Base-by-base conservation (phyloP, 2,888 invertebrate species). In the Cordilura impudica region DNA sequence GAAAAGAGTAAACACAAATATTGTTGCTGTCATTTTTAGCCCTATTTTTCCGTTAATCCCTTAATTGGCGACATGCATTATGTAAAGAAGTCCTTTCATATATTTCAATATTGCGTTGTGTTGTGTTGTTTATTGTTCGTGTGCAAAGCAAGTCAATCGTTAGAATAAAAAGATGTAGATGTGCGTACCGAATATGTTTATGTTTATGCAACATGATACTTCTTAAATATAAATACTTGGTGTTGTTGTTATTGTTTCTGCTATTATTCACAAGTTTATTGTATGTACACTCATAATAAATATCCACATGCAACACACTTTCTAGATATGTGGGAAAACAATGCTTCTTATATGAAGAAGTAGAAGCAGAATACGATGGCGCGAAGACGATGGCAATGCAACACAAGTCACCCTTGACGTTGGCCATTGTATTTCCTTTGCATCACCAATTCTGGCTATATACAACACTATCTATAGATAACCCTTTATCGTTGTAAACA, bases 331-430 rank as follows among this genome's bases (percentile, higher is more conserved):
- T 49, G 66, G 56, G 63, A 72, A 71, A 71, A 71, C 49, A 76
- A 65, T 58, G 39, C 53, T 12, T 45, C 53, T 60, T 61, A 1
- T 56, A 7, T 12, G 8, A 45, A 67, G 51, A 45, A 53, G 19
- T 16, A 61, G 47, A 31, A 69, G 56, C 61, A 53, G n/a, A n/a
- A n/a, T n/a, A n/a, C n/a, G n/a, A n/a, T n/a, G n/a, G n/a, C n/a
- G n/a, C n/a, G 4, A 39, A 39, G 35, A 39, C 35, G 35, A 73
- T 26, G 53, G 69, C 29, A 65, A 63, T 58, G 76, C 73, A 81
- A 81, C 65, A 73, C 80, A 73, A 81, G 77, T 77, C 80, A 77
- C 73, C 80, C 80, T 77, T 81, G 80, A 77, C 58, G 73, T 78
- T 78, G 73, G 78, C 53, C 78, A 65, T 69, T 66, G 49, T 63